Evolutionary conservation across 2,113 vertebrate species (phyloP).

Genomic region (Burhinus oedicnemus): DNA sequence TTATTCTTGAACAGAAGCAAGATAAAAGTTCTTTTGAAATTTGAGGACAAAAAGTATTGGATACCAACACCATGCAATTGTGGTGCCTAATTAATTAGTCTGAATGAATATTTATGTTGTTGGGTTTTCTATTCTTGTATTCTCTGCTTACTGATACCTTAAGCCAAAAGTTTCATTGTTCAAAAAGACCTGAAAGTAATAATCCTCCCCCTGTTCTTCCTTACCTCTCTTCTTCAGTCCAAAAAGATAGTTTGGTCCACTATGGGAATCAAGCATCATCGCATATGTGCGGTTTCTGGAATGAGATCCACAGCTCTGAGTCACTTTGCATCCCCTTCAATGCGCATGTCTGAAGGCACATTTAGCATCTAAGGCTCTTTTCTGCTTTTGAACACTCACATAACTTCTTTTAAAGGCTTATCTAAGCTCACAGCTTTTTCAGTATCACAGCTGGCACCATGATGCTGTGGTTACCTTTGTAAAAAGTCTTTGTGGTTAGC

Average conservation of each 20-base stretch:
- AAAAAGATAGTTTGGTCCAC: neutral
- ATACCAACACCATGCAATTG: constrained; percentile 48
- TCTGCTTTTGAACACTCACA: neutral
- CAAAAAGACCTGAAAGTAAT: neutral
- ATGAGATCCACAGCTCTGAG: neutral
- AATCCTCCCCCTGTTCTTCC: neutral
- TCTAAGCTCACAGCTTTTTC: neutral
- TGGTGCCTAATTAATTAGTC: constrained; percentile 67
- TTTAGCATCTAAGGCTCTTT: neutral
- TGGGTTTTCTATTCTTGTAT: constrained; percentile 11
- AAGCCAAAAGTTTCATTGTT: neutral
- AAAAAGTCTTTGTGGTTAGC: neutral
- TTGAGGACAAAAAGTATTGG: constrained; percentile 69
- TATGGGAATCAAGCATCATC: neutral
- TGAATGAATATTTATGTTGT: constrained; percentile 62
- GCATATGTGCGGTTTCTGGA: neutral
- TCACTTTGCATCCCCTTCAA: neutral
- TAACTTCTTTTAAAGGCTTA: neutral
- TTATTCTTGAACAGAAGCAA: constrained; percentile 63
- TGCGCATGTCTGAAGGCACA: neutral
- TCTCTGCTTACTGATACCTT: neutral
- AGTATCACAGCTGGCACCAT: neutral
- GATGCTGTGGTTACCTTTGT: neutral
- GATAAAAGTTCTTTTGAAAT: constrained; percentile 77
- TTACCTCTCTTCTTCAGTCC: neutral